Evolutionary conservation across 2,113 vertebrate species (phyloP).

Genomic region (Falco punctatus): DNA sequence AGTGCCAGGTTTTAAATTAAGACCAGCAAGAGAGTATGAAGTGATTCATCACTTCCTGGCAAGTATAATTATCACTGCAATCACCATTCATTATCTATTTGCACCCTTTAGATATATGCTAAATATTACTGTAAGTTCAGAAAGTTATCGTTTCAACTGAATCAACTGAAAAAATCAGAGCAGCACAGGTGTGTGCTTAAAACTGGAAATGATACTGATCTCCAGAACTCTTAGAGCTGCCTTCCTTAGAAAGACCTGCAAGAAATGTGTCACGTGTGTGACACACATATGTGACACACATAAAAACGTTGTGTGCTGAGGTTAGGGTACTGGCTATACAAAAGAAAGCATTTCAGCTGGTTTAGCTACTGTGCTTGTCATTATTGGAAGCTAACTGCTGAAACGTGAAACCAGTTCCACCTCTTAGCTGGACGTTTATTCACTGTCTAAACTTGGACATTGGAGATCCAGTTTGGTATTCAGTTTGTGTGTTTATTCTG

Average conservation of each 20-base stretch:
- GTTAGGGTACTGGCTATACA: not conserved
- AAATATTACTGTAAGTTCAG: not conserved
- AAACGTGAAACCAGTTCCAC: not conserved
- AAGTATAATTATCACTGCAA: constrained; percentile 37
- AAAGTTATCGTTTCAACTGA: not conserved
- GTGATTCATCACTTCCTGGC: constrained; percentile 56
- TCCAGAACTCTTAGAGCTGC: not conserved
- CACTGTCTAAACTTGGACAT: not conserved
- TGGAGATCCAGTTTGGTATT: not conserved
- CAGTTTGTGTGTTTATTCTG: not conserved
- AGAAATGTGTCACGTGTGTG: not conserved
- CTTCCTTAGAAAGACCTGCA: not conserved
- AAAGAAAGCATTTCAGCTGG: not conserved
- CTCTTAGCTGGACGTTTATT: not conserved
- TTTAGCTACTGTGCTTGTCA: not conserved
- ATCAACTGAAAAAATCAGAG: not conserved
- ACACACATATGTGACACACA: too few relatives aligned
- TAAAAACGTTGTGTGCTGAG: not conserved
- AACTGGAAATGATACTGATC: not conserved
- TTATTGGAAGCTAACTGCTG: not conserved
- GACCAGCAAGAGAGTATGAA: constrained; percentile 2
- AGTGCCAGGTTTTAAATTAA: constrained; percentile 32
- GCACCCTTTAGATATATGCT: not conserved
- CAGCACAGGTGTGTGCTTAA: not conserved
- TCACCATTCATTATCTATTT: constrained; percentile 28